These are phyloP conservation scores for Ophioninae sp. DNA, from an alignment of 2,888 invertebrate species.

Conservation along the genomic window DNA sequence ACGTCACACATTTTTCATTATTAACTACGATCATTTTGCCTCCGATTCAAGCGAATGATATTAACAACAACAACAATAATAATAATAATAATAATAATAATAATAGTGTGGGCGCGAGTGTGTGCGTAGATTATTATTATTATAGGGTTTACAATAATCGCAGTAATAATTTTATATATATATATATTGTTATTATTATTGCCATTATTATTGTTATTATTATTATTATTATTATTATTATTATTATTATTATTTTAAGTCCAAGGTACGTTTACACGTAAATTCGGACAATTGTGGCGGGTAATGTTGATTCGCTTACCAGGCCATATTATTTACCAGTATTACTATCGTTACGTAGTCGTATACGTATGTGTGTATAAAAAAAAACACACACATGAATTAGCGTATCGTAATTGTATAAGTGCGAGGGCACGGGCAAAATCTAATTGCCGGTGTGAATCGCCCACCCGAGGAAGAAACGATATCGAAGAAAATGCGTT, in stretches of 20 bases:
- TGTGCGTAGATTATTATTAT: neutral
- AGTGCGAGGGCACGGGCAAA: slow-evolving; percentile 31
- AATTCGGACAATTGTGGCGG: slow-evolving; percentile 67
- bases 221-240: slow-evolving; percentile 8
- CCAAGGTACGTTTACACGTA: slow-evolving; percentile 36
- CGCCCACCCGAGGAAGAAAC: no score
- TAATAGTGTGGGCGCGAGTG: neutral
- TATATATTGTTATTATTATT: no score
- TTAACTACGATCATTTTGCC: neutral
- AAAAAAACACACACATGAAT: neutral
- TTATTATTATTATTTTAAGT: slow-evolving; percentile 31
- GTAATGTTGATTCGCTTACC: slow-evolving; percentile 72
- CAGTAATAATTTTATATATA: neutral
- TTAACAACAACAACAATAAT: neutral
- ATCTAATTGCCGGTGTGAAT: no score
- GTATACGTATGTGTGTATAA: slow-evolving; percentile 5
- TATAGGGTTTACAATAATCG: neutral
- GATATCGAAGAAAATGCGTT: no score
- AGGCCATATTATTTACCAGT: slow-evolving; percentile 80
- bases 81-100: neutral
- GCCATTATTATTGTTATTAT: neutral
- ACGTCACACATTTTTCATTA: neutral
- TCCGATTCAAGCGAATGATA: neutral
- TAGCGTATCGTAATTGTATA: slow-evolving; percentile 48
- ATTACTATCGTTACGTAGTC: slow-evolving; percentile 77